Evolutionary conservation across 2,113 vertebrate species (phyloP).

Genomic region (Lepus americanus): DNA sequence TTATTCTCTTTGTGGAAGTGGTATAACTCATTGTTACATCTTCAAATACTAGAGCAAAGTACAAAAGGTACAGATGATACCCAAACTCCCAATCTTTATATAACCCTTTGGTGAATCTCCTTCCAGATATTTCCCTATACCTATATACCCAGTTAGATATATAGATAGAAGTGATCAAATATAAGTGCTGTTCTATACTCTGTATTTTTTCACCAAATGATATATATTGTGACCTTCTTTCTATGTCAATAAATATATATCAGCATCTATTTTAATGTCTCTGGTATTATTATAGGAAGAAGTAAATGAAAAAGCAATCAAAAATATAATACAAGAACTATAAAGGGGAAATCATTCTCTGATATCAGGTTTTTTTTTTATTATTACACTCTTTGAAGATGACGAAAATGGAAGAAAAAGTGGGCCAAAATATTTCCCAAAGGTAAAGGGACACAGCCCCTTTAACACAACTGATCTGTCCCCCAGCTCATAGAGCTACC

Average conservation of each 20-base stretch:
- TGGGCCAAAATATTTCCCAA: neutral
- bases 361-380: slow-evolving; percentile 35
- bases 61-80: slow-evolving; percentile 48
- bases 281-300: slow-evolving; percentile 41
- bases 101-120: slow-evolving; percentile 54
- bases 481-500: neutral
- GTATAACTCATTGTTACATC: slow-evolving; percentile 12
- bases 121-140: slow-evolving; percentile 56
- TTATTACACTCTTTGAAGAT: slow-evolving; percentile 37
- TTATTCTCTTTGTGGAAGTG: slow-evolving; percentile 73
- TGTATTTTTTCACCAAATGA: slow-evolving; percentile 79
- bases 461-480: neutral
- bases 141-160: slow-evolving; percentile 24
- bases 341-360: neutral
- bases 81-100: neutral
- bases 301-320: slow-evolving; percentile 7
- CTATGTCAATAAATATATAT: slow-evolving; percentile 72
- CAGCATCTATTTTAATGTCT: slow-evolving; percentile 63
- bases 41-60: slow-evolving; percentile 50
- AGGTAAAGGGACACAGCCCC: neutral
- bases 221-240: slow-evolving; percentile 72
- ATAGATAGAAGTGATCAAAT: slow-evolving; percentile 70
- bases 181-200: slow-evolving; percentile 76
- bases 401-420: slow-evolving; percentile 36
- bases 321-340: slow-evolving; percentile 27